Evolutionary conservation across 2,113 vertebrate genomes (phyloP).

Genomic region (Lamprotornis superbus): DNA sequence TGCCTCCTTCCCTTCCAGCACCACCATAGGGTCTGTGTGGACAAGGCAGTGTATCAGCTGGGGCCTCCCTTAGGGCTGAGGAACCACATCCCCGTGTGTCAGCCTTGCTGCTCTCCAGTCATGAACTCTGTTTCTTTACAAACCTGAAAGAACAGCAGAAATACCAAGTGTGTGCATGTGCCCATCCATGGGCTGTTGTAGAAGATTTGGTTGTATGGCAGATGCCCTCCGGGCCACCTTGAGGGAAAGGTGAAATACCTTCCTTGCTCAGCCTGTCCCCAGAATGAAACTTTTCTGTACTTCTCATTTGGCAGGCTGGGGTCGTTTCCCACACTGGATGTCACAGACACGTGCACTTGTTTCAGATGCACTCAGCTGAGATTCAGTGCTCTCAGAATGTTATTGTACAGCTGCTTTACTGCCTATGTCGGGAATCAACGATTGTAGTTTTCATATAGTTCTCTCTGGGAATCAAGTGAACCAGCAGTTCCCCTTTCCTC

Average conservation of each 20-base stretch:
- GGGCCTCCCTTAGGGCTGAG: background rate
- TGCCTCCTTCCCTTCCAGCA: background rate
- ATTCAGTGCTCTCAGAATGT: rapidly evolving
- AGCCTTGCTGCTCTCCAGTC: background rate
- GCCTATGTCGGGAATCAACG: rapidly evolving
- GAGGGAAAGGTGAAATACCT: background rate
- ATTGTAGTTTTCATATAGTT: background rate
- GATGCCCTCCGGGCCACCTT: rapidly evolving
- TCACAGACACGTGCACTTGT: rapidly evolving
- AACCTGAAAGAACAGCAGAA: background rate
- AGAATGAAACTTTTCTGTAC: background rate
- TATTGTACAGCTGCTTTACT: background rate
- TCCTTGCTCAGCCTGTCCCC: background rate
- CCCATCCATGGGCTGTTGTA: background rate
- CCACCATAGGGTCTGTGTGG: background rate
- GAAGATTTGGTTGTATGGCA: background rate
- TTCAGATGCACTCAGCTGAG: rapidly evolving
- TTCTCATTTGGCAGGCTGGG: background rate
- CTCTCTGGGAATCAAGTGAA: background rate
- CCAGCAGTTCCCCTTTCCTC: background rate
- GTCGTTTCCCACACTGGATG: background rate
- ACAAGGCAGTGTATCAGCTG: background rate
- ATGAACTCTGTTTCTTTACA: background rate
- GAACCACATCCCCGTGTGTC: background rate
- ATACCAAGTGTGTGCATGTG: rapidly evolving